Evolutionary conservation across 1,140 invertebrate genomes (phyloP), one percentile per base, ranked within the genome.

Genomic region (Ceratina calcarata): DNA sequence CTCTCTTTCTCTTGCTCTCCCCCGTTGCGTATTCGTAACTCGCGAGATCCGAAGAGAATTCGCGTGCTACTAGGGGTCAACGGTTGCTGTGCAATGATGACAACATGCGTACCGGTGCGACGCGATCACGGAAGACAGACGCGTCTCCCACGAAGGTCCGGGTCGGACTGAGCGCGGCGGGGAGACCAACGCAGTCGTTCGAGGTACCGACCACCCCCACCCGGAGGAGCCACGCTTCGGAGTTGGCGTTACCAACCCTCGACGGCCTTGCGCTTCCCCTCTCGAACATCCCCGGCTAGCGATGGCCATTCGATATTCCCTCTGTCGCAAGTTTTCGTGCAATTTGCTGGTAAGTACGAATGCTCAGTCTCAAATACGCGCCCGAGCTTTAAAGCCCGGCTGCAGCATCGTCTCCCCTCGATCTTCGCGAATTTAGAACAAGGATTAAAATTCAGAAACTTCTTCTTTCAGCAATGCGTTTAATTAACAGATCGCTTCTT

Each of bases 121-220:
- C 70, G 73, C 72, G 53, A 53, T 53, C 37, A 61, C 78, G 49
- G 62, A 81, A 86, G 79, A 89, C 67, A 69, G 87, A 86, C 86
- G 85, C 89, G 90, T 88, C 89, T 91, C 89, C 86, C 86, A 90
- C 87, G 89, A 89, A 88, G 87, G 91, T 91, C 91, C 92, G 91
- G 91, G 89, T 90, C 87, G 90, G 89, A 91, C 91, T 91, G 89
- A 92, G 81, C 82, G 80, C 74, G 37, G 69, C 78, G 81, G 83
- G 84, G 83, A 82, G 83, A 85, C 73, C 80, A 76, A 68, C 64
- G 78, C 82, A 86, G 78, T 78, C 83, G 83, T 84, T 86, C 73
- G 86, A 87, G 89, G 81, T 90, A 90, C 88, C 87, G 70, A 78
- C 84, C 84, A 84, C 88, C 88, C 88, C 86, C 89, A 89, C 89